phyloP scores from a whole-genome alignment of 2,888 invertebrate genomes.

The Pseudococcus jackbeardsleyi region DNA sequence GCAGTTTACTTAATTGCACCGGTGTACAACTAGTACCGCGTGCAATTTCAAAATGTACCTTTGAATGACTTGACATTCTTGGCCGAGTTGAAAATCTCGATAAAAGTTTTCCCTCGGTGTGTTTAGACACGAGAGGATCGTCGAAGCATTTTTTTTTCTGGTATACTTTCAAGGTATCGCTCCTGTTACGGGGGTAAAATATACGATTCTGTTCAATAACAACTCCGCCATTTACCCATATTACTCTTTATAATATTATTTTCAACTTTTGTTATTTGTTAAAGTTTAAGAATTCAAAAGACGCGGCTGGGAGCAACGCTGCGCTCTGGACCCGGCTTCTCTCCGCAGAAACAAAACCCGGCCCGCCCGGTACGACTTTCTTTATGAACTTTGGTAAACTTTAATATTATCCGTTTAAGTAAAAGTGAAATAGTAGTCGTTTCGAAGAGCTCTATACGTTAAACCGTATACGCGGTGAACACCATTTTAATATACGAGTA shows the following conservation, averaged over 20 bases:
- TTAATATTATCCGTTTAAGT: constrained; percentile 54
- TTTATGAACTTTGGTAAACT: constrained; percentile 52
- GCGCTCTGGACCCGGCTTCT: background rate
- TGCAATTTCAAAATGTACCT: background rate
- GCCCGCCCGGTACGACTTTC: background rate
- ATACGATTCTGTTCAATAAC: constrained; percentile 38
- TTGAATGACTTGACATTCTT: background rate
- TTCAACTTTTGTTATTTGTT: constrained; percentile 54
- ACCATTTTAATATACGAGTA: constrained; percentile 5
- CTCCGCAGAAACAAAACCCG: constrained; percentile 29
- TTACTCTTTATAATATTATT: constrained; percentile 50
- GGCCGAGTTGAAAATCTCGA: background rate
- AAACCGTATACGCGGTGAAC: background rate
- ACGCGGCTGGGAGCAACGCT: background rate
- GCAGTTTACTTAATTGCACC: background rate
- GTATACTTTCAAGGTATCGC: background rate
- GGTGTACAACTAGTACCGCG: background rate
- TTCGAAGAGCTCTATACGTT: constrained; percentile 5
- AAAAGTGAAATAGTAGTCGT: constrained; percentile 52
- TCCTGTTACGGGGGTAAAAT: background rate
- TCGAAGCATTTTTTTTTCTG: background rate
- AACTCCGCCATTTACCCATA: constrained; percentile 19
- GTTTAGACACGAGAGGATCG: background rate
- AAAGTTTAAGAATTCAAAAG: constrained; percentile 46
- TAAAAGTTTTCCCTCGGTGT: background rate